Conservation (phyloP, 1,140 invertebrate species). For the Macrocentrus cingulum region DNA sequence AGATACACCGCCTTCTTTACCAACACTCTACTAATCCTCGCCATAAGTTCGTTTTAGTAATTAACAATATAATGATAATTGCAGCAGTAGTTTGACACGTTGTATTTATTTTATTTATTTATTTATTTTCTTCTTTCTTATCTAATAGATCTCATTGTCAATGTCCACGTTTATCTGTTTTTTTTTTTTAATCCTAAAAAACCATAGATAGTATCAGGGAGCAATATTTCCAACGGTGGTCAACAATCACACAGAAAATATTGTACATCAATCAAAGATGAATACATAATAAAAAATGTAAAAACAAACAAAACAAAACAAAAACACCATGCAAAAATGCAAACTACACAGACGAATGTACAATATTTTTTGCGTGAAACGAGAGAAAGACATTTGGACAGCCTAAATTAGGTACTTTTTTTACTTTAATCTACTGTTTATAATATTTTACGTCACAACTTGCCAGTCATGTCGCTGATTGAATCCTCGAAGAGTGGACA, state of each 20-base stretch:
- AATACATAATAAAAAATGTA: no score
- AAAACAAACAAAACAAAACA: no score
- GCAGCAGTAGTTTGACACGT: constrained; percentile 51
- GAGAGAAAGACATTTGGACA: constrained; percentile 21
- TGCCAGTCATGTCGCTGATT: background rate
- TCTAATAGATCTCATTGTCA: constrained; percentile 14
- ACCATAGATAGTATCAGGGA: constrained; percentile 22
- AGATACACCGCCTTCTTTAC: no score
- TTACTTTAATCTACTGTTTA: background rate
- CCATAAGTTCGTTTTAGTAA: constrained; percentile 31
- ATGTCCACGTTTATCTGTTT: constrained; percentile 29
- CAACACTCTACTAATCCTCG: constrained; percentile 26
- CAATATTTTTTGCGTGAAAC: background rate
- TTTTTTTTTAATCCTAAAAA: constrained; percentile 36
- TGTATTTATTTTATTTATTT: constrained; percentile 18
- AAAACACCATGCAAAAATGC: no score
- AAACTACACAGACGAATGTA: no score
- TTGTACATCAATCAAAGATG: no score
- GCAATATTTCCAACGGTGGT: constrained; percentile 47
- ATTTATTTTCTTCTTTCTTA: constrained; percentile 12
- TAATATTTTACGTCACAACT: background rate
- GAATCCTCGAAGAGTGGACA: background rate
- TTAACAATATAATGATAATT: constrained; percentile 42
- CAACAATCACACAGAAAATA: no score
- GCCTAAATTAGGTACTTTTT: constrained; percentile 4